phyloP scores from a whole-genome alignment of 1,140 invertebrate species.

The Rhyacophila brunnea region DNA sequence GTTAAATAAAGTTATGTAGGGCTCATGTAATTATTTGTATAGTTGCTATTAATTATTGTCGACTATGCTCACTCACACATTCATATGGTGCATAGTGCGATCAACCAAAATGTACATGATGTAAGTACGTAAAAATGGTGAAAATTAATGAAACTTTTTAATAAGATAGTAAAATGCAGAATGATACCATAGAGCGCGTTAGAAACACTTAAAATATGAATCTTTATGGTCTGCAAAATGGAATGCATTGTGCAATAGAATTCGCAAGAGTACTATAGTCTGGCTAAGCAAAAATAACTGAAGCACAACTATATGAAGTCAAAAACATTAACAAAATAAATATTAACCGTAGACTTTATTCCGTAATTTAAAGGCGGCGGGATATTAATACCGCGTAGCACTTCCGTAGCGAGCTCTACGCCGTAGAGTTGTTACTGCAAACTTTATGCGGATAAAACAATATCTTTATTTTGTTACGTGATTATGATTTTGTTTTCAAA shows the following conservation, averaged over 20 bases:
- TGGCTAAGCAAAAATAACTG: neutral
- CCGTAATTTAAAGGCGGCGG: constrained; percentile 21
- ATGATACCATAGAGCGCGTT: too few relatives aligned
- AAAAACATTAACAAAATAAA: constrained; percentile 12
- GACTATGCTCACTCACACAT: too few relatives aligned
- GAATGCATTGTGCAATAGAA: neutral
- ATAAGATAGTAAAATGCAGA: too few relatives aligned
- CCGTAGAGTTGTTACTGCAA: neutral
- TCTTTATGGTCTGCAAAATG: too few relatives aligned
- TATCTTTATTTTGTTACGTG: constrained; percentile 23
- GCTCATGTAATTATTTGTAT: too few relatives aligned
- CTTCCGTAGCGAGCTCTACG: constrained; percentile 20
- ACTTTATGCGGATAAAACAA: constrained; percentile 9
- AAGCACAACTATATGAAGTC: constrained; percentile 6
- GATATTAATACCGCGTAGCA: constrained; percentile 29
- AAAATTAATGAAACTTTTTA: too few relatives aligned
- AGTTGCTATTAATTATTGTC: too few relatives aligned
- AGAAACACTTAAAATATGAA: too few relatives aligned
- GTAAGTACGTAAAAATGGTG: too few relatives aligned
- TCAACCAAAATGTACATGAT: too few relatives aligned
- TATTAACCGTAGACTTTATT: constrained; percentile 21
- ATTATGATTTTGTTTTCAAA: constrained; percentile 2
- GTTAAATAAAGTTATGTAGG: too few relatives aligned
- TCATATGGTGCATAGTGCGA: too few relatives aligned
- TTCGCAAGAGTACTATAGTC: neutral